phyloP scores from a whole-genome alignment of 2,113 vertebrate genomes.

The Pampusana beccarii region DNA sequence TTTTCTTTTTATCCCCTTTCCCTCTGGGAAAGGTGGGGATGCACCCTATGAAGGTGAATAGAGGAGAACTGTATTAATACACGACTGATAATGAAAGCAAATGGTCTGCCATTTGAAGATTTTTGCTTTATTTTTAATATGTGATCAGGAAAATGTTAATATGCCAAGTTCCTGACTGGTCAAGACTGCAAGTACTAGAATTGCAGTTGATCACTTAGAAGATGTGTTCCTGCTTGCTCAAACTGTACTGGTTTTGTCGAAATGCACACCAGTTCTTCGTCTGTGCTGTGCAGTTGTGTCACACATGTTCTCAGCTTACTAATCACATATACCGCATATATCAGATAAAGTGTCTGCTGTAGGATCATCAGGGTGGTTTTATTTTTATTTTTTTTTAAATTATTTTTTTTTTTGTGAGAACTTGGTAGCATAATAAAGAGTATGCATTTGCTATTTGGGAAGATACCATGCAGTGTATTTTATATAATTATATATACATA shows the following conservation, averaged over 20 bases:
- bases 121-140: not conserved
- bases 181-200: not conserved
- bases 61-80: not conserved
- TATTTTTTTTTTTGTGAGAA: not conserved
- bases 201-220: not conserved
- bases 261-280: accelerated
- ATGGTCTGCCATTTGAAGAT: not conserved
- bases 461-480: not conserved
- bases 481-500: not conserved
- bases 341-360: not conserved
- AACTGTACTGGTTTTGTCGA: not conserved
- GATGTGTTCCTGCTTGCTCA: not conserved
- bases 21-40: not conserved
- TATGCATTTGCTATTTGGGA: not conserved
- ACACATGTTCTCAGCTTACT: not conserved
- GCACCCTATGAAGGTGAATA: accelerated
- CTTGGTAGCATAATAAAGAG: not conserved
- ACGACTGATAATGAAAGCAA: not conserved
- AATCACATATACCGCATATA: not conserved
- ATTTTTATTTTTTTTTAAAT: not conserved
- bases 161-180: accelerated
- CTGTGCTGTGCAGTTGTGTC: not conserved
- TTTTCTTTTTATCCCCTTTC: not conserved
- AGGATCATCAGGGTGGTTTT: not conserved
- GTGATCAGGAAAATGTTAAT: not conserved